Base-by-base conservation (phyloP, 1,140 invertebrate genomes). In the Goniozus legneri region DNA sequence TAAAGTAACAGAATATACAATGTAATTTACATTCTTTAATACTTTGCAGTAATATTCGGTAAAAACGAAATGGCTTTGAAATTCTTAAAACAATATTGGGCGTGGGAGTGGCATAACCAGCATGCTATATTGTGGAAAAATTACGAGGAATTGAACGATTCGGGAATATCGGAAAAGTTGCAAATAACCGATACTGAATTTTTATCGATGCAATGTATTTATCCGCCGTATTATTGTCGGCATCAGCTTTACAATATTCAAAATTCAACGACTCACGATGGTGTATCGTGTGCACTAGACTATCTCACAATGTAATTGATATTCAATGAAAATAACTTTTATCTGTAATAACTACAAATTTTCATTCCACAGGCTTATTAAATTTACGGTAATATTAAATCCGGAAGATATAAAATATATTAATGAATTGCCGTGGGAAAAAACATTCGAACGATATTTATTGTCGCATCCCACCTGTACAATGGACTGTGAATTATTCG, bases 201-300 rank as follows among this genome's bases (percentile, higher is more conserved):
- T 15, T 44, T 58, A 7, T 44, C 58, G 13, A 52, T 84, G 12
- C 72, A 74, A 54, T 62, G 61, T 0, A 76, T 79, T 3, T 79
- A 70, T 39, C 64, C 80, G 1, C 43, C 74, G 22, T 76, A 75
- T 52, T 76, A 70, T 20, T 73, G 75, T 39, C 67, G 77, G 30
- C 73, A 76, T 44, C 74, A 76, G 39, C 54, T 85, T 8, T 66
- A 77, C 12, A 71, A 69, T n/a, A 69, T 85, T 27, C 80, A 85
- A 58, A 84, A 82, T 66, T 83, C 81, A 8, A 82, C 78, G 0
- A 76, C 77, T 0, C 82, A 85, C 49, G 60, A 65, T 20, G 71
- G 75, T 48, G 82, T 84, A 15, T 65, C 59, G 13, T 72, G 77
- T 31, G 73, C 77, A 3, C 48, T 84, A 1, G 68, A 76, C 56